These are phyloP conservation scores for Neolamprologus variostigma DNA, from an alignment of 2,113 vertebrate genomes.

Conservation along the genomic window DNA sequence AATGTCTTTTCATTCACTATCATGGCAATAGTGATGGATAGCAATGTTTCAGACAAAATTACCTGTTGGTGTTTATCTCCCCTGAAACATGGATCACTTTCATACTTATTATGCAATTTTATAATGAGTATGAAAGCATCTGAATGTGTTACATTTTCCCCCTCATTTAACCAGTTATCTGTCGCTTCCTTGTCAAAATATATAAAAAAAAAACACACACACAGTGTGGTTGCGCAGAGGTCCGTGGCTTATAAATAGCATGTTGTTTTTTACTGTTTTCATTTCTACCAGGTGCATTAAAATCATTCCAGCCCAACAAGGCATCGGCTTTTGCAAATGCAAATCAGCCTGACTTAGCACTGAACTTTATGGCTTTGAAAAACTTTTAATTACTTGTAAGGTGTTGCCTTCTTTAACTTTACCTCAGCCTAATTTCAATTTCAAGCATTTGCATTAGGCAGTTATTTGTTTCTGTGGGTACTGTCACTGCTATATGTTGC, in stretches of 20 bases:
- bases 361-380: background rate
- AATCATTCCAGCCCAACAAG: background rate
- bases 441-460: background rate
- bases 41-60: background rate
- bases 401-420: background rate
- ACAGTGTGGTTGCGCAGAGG: background rate
- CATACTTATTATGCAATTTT: background rate
- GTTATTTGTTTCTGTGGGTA: background rate
- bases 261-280: background rate
- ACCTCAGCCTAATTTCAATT: background rate
- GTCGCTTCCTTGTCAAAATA: background rate
- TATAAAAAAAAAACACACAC: fast-evolving
- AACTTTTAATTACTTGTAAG: background rate
- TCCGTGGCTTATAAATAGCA: background rate
- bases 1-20: background rate
- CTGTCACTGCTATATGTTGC: background rate
- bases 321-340: background rate
- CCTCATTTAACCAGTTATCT: background rate
- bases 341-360: background rate
- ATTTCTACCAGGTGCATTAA: background rate
- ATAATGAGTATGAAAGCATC: background rate
- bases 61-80: background rate
- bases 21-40: background rate
- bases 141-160: background rate
- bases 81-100: background rate